phyloP scores from a whole-genome alignment of 2,888 invertebrate species.

The Busseola fusca region DNA sequence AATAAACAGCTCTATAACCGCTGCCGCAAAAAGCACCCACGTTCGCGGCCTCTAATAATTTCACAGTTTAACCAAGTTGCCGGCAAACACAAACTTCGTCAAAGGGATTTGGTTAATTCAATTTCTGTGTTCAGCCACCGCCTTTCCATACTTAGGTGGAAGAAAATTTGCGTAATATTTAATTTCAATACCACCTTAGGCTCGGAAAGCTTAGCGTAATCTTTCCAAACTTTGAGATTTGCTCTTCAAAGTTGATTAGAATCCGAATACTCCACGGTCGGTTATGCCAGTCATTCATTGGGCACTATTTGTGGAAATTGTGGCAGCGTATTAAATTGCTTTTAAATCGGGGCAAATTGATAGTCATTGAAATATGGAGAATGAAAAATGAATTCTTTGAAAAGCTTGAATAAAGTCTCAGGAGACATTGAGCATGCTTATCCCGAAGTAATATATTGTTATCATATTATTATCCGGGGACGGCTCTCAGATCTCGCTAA shows the following conservation, averaged over 20 bases:
- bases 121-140: slow-evolving; percentile 80
- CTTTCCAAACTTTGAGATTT: slow-evolving; percentile 68
- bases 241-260: slow-evolving; percentile 68
- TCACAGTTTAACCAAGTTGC: slow-evolving; percentile 75
- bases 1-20: slow-evolving; percentile 62
- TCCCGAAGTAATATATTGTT: slow-evolving; percentile 75
- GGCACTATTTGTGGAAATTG: slow-evolving; percentile 47
- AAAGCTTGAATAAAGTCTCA: slow-evolving; percentile 60
- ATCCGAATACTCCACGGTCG: slow-evolving; percentile 56
- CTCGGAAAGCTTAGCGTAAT: slow-evolving; percentile 72
- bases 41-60: slow-evolving; percentile 75
- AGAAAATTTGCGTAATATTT: slow-evolving; percentile 81
- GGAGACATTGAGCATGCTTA: slow-evolving; percentile 67
- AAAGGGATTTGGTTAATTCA: slow-evolving; percentile 83
- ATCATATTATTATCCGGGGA: slow-evolving; percentile 72
- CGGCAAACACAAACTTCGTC: slow-evolving; percentile 80
- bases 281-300: slow-evolving; percentile 48
- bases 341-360: slow-evolving; percentile 55
- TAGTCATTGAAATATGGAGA: slow-evolving; percentile 55
- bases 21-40: slow-evolving; percentile 66
- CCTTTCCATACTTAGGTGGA: slow-evolving; percentile 74
- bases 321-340: slow-evolving; percentile 46
- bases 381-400: slow-evolving; percentile 62
- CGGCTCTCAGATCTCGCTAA: slow-evolving; percentile 66
- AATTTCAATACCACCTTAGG: slow-evolving; percentile 79